Evolutionary conservation across 2,113 vertebrate genomes (phyloP), one percentile per base, ranked within the genome.

Genomic region (Ammospiza nelsoni): DNA sequence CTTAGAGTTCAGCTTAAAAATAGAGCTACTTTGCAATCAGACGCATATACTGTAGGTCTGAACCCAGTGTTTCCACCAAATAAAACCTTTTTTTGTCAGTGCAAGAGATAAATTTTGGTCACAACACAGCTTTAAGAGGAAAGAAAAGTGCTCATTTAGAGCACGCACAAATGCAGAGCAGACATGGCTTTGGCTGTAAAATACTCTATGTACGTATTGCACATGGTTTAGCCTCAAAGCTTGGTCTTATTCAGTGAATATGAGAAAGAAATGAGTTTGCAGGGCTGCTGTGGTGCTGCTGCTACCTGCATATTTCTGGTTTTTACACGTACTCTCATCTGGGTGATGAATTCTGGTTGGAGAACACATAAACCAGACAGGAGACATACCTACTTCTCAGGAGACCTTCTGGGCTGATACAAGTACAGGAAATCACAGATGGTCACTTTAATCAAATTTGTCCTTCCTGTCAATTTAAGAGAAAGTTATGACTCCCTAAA

Each of bases 111-210:
- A 84, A 76, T 9, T 76, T 63, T 59, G 13, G 33, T 37, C 67
- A 37, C 0, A 1, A 11, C 11, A 62, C 17, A 77, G 35, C 46
- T 55, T 55, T 54, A 33, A 92, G 65, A 69, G 18, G 72, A 68
- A 89, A 68, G 3, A 41, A 41, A 41, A 41, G 12, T 41, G 39
- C 39, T 65, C 25, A 54, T 39, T 88, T 79, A 44, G 33, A 72
- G 6, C 5, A 24, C 0, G 0, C 21, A 65, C 28, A 48, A 69
- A 61, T 27, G 37, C 23, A 75, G 58, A 29, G 8, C 35, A 68
- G 18, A 43, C 14, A 5, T 12, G 5, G n/a, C 33, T 63, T 15
- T 39, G 62, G 17, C 66, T 59, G 27, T n/a, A 52, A 33, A 69
- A n/a, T 22, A n/a, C 3, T 44, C 22, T 48, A 2, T 28, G 23